Conservation (phyloP, 2,797 vertebrate species). For the Hipposideros larvatus region DNA sequence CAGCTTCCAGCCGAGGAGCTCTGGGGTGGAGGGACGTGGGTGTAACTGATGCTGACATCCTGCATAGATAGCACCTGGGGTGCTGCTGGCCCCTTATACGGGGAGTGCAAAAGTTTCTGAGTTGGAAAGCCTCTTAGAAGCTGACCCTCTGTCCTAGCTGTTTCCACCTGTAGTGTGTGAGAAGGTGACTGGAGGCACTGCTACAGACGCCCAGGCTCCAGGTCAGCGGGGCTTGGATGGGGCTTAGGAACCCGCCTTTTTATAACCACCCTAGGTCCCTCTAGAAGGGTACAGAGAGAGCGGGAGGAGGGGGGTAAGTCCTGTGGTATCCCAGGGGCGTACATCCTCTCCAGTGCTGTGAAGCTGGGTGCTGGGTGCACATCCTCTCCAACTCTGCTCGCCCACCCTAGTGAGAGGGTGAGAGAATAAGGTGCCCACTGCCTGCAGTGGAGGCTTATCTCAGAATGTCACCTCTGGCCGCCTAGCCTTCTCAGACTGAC, state of each 20-base stretch:
- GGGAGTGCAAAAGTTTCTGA: neutral
- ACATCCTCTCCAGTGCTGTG: neutral
- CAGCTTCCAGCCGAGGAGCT: neutral
- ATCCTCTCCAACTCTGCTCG: neutral
- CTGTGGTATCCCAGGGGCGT: neutral
- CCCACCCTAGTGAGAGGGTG: neutral
- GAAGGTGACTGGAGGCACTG: neutral
- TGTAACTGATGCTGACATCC: neutral
- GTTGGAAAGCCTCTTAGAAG: neutral
- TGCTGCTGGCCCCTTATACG: neutral
- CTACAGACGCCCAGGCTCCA: neutral
- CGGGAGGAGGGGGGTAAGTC: neutral
- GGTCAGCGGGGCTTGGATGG: neutral
- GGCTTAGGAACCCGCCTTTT: neutral
- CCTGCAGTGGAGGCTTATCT: neutral
- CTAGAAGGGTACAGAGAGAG: neutral
- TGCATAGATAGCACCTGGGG: neutral
- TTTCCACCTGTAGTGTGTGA: neutral
- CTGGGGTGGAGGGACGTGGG: neutral
- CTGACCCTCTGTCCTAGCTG: neutral
- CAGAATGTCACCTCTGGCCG: neutral
- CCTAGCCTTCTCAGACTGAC: neutral
- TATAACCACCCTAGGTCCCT: neutral
- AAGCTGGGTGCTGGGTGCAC: neutral
- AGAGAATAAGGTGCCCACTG: neutral